Conservation (phyloP, 1,140 invertebrate genomes). For the Dreissena polymorpha region DNA sequence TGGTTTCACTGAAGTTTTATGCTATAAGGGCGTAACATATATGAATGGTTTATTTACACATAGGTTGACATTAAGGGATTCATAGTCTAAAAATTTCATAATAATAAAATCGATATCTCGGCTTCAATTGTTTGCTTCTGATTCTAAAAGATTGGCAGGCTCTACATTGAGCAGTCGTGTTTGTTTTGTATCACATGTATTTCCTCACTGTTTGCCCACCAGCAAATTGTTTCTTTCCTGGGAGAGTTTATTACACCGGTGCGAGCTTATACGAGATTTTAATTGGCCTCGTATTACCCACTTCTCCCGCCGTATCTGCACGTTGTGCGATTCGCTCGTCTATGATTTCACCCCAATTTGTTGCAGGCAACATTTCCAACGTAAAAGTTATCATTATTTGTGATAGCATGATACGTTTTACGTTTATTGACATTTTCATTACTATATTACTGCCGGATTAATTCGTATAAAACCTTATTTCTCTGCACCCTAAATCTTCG, state of each 20-base stretch:
- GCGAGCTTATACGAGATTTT: slow-evolving; percentile 36
- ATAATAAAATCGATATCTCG: too few species aligned
- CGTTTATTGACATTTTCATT: slow-evolving; percentile 54
- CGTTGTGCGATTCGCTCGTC: slow-evolving; percentile 35
- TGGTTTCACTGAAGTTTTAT: too few species aligned
- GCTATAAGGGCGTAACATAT: too few species aligned
- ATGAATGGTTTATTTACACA: too few species aligned
- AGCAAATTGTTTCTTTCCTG: slow-evolving; percentile 35
- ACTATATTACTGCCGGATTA: slow-evolving; percentile 41
- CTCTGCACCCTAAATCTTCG: slow-evolving; percentile 20
- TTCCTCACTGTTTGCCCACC: too few species aligned
- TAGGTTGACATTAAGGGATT: too few species aligned
- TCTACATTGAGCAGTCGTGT: too few species aligned
- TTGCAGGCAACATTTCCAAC: slow-evolving; percentile 34
- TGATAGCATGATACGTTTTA: slow-evolving; percentile 48
- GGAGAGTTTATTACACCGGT: background rate
- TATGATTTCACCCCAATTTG: slow-evolving; percentile 49
- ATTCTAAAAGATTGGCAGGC: too few species aligned
- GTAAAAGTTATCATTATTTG: slow-evolving; percentile 47
- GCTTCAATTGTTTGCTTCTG: too few species aligned
- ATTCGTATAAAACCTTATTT: slow-evolving; percentile 54
- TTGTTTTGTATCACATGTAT: too few species aligned
- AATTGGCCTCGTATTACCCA: slow-evolving; percentile 47
- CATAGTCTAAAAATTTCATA: too few species aligned
- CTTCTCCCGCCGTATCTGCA: slow-evolving; percentile 50